phyloP scores from a whole-genome alignment of 2,113 vertebrate species.

The Rhizomys pruinosus region DNA sequence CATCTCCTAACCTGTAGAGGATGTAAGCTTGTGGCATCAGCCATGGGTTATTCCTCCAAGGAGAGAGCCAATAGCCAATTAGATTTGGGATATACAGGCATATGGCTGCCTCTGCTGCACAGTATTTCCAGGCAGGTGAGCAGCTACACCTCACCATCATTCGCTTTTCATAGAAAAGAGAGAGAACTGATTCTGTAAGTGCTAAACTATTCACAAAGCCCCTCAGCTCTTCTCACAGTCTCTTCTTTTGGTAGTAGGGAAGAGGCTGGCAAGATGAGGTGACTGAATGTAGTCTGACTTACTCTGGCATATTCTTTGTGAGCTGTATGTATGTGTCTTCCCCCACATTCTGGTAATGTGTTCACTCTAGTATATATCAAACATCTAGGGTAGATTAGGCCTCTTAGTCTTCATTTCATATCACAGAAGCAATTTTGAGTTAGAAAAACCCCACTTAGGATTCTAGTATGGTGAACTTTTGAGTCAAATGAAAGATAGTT shows the following conservation, averaged over 20 bases:
- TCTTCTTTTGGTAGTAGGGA: background rate
- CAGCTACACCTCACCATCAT: no score
- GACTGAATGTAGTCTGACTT: background rate
- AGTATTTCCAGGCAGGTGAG: no score
- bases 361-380: background rate
- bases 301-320: background rate
- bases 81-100: no score
- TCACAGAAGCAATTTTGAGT: background rate
- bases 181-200: background rate
- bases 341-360: background rate
- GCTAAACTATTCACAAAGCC: background rate
- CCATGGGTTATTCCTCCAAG: no score
- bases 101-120: no score
- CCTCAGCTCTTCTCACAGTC: background rate
- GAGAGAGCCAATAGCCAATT: no score
- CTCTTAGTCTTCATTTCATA: constrained; percentile 13
- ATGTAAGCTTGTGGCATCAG: no score
- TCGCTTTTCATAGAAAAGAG: background rate
- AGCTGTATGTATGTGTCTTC: background rate
- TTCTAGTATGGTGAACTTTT: background rate
- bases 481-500: background rate
- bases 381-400: background rate
- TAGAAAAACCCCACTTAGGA: background rate
- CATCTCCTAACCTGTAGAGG: no score
- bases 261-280: background rate